Evolutionary conservation across 2,797 vertebrate species (phyloP).

Genomic region (Paramormyrops hopkinsi): DNA sequence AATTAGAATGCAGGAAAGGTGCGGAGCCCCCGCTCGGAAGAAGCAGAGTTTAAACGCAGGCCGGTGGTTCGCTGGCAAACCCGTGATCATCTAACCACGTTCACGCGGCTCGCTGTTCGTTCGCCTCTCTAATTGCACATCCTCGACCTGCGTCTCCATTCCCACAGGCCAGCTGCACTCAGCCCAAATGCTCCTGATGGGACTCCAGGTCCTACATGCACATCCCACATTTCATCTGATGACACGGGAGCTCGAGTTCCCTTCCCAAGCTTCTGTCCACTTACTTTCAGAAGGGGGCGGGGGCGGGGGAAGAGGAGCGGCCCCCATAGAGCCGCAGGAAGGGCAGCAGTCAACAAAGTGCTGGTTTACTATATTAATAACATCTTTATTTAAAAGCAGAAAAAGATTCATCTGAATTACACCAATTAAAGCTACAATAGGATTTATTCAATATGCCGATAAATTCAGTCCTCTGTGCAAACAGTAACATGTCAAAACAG

Average conservation of each 20-base stretch:
- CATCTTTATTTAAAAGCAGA: not conserved
- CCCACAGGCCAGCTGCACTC: not conserved
- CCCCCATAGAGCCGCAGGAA: not conserved
- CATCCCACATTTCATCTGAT: not conserved
- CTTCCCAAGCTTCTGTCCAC: not conserved
- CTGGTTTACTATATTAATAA: not conserved
- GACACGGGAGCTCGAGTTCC: not conserved
- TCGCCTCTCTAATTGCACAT: not conserved
- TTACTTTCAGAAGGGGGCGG: not conserved
- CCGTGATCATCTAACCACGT: not conserved
- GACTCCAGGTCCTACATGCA: not conserved
- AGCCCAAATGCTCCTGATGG: not conserved
- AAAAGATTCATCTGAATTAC: not conserved
- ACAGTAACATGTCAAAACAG: not conserved
- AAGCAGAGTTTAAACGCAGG: not conserved
- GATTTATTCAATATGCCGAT: not conserved
- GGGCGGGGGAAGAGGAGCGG: not conserved
- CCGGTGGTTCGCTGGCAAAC: not conserved
- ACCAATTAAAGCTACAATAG: not conserved
- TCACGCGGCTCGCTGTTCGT: not conserved
- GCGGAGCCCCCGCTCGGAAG: not conserved
- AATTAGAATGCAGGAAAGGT: constrained; percentile 33
- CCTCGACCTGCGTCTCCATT: not conserved
- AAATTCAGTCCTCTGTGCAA: not conserved
- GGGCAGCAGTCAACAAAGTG: not conserved